Conservation (phyloP, 2,797 vertebrate species). For the Muscicapa comitata region DNA sequence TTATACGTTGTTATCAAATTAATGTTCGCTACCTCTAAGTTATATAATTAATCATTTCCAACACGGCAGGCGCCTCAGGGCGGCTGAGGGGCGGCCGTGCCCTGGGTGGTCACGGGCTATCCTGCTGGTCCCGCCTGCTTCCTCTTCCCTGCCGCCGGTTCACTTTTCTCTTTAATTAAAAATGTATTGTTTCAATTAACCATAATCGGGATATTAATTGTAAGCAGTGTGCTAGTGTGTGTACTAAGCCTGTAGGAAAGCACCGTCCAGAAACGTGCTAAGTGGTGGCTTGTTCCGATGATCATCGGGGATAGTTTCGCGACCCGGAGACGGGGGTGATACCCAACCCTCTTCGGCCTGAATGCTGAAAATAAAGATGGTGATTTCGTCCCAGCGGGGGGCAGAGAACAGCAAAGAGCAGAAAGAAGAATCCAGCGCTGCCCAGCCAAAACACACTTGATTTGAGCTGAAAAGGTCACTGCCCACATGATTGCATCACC, state of each 20-base stretch:
- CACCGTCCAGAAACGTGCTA: background rate
- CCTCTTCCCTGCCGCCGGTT: background rate
- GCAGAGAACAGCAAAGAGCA: background rate
- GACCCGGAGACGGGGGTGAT: rapidly evolving
- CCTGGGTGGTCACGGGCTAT: rapidly evolving
- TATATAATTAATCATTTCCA: rapidly evolving
- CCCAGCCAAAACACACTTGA: background rate
- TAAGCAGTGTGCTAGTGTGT: background rate
- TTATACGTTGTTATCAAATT: background rate
- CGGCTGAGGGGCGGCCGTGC: background rate
- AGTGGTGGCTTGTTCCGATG: background rate
- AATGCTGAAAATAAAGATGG: background rate
- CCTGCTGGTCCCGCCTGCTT: no score
- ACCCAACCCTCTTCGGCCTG: background rate
- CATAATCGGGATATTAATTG: background rate
- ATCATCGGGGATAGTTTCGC: background rate
- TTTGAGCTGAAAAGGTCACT: constrained; percentile 44
- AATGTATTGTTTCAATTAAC: background rate
- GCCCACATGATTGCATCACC: background rate
- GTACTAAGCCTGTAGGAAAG: background rate
- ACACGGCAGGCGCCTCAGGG: background rate
- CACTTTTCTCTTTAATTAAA: background rate
- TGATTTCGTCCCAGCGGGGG: background rate
- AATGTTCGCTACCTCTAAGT: rapidly evolving
- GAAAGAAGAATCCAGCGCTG: background rate